These are phyloP conservation scores for Pogoniulus pusillus DNA, from an alignment of 2,797 vertebrate genomes.

Conservation along the genomic window DNA sequence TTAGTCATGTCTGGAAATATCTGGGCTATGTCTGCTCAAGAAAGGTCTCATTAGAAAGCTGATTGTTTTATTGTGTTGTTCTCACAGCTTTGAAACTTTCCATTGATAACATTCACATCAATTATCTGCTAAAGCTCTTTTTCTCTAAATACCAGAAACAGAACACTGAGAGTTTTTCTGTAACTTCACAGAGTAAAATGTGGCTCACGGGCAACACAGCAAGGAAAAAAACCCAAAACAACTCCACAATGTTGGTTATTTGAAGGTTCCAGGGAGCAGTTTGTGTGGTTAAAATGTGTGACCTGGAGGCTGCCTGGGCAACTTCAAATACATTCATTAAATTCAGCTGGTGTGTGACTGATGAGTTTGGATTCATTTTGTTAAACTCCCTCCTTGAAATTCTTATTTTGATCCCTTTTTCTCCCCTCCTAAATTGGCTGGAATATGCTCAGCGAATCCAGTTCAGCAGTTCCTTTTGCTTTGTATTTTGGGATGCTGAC, in stretches of 20 bases:
- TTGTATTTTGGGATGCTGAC: neutral
- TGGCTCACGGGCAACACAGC: neutral
- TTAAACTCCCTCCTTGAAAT: neutral
- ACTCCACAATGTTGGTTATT: neutral
- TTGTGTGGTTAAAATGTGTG: neutral
- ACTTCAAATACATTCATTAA: neutral
- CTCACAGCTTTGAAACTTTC: neutral
- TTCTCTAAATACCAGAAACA: neutral
- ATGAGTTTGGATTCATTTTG: neutral
- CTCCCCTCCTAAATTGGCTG: neutral
- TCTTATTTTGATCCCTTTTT: neutral
- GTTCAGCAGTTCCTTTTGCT: neutral
- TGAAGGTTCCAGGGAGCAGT: neutral
- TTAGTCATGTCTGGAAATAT: slow-evolving; percentile 54
- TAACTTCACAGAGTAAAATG: neutral
- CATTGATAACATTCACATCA: neutral
- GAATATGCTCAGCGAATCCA: neutral
- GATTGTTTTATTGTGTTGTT: neutral
- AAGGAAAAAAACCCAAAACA: neutral
- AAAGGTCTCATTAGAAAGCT: slow-evolving; percentile 29
- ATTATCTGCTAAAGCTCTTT: neutral
- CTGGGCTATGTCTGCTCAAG: slow-evolving; percentile 36
- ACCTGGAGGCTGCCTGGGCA: neutral
- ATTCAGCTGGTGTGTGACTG: neutral
- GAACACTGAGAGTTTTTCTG: neutral